A percentile compares a stretch with the other conserved stretches of the same genome.
These are phyloP conservation scores for Etheostoma nigrum DNA, from an alignment of 2,797 vertebrate species.

Conservation along the genomic window DNA sequence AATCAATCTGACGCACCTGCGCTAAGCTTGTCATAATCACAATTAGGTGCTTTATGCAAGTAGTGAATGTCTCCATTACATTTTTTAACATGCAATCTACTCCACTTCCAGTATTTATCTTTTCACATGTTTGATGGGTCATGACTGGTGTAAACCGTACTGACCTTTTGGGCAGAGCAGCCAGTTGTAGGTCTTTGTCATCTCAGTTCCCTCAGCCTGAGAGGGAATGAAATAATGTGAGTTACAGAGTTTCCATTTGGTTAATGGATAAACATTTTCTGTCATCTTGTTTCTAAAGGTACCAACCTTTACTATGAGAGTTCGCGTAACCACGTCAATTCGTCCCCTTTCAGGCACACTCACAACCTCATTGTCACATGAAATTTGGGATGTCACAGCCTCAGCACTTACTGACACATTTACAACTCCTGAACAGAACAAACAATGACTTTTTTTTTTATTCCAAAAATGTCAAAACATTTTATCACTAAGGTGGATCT, in stretches of 20 bases:
- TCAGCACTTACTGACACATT: constrained; percentile 85
- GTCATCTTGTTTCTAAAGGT: neutral
- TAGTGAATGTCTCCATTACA: neutral
- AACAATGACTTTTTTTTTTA: neutral
- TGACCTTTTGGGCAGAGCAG: constrained; percentile 82
- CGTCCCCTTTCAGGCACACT: constrained; percentile 81
- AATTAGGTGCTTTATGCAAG: neutral
- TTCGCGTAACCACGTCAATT: constrained; percentile 76
- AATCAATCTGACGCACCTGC: neutral
- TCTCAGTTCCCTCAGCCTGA: constrained; percentile 80
- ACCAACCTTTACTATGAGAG: constrained; percentile 79
- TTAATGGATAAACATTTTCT: neutral
- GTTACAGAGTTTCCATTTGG: neutral
- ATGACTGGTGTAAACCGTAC: neutral
- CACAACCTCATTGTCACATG: constrained; percentile 80
- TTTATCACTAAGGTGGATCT: neutral
- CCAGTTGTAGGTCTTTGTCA: constrained; percentile 71
- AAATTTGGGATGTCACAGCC: constrained; percentile 69
- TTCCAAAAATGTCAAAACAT: neutral
- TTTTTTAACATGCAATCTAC: neutral
- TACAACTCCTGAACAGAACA: constrained; percentile 75
- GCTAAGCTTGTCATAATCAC: neutral
- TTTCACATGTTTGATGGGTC: neutral
- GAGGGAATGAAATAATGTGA: neutral
- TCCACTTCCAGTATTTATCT: neutral